phyloP scores from a whole-genome alignment of 2,797 vertebrate genomes.

The Chromis chromis region DNA sequence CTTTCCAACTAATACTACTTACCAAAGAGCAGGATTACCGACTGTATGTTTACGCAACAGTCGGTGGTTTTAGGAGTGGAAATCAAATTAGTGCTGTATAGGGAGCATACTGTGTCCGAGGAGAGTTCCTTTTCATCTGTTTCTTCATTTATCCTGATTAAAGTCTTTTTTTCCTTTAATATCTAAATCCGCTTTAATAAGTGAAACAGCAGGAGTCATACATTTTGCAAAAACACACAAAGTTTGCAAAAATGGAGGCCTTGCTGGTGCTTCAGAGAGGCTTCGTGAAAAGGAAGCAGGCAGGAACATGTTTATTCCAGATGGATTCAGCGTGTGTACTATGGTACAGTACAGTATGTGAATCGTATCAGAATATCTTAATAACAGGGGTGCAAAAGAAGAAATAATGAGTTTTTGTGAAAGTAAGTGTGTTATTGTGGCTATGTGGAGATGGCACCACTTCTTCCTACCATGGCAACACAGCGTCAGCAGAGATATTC shows the following conservation, averaged over 20 bases:
- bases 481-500: slow-evolving; percentile 1
- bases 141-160: slow-evolving; percentile 45
- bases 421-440: background rate
- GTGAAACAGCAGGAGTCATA: slow-evolving; percentile 15
- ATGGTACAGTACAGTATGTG: background rate
- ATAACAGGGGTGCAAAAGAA: background rate
- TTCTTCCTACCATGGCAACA: background rate
- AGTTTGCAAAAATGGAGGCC: background rate
- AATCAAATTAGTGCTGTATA: slow-evolving; percentile 51
- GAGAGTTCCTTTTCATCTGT: slow-evolving; percentile 45
- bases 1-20: slow-evolving; percentile 28
- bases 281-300: background rate
- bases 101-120: slow-evolving; percentile 26
- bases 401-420: background rate
- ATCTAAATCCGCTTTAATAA: slow-evolving; percentile 63
- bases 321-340: background rate
- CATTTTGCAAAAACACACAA: slow-evolving; percentile 18
- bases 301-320: background rate
- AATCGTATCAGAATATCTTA: background rate
- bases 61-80: slow-evolving; percentile 38
- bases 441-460: background rate
- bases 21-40: slow-evolving; percentile 44
- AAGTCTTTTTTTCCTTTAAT: slow-evolving; percentile 38
- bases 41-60: slow-evolving; percentile 30
- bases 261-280: background rate